These are phyloP conservation scores for Pangasius krempfi DNA, from an alignment of 2,797 vertebrate species.

Conservation along the genomic window DNA sequence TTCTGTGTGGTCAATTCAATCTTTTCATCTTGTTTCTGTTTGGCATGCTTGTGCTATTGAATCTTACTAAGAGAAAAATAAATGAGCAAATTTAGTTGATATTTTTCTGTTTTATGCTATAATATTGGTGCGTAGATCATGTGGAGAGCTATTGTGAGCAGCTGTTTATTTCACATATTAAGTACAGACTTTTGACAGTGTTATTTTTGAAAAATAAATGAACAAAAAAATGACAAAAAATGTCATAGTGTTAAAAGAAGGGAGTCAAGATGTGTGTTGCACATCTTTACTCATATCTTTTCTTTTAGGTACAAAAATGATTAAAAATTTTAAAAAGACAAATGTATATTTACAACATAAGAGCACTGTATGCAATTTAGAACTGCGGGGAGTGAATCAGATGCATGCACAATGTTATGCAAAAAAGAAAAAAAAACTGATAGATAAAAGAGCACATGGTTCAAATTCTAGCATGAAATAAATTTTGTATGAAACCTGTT, in stretches of 20 bases:
- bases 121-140: slow-evolving; percentile 75
- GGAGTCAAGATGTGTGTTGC: slow-evolving; percentile 40
- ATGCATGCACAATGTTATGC: slow-evolving; percentile 91
- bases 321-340: slow-evolving; percentile 48
- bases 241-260: slow-evolving; percentile 54
- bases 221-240: slow-evolving; percentile 52
- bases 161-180: slow-evolving; percentile 79
- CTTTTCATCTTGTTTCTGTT: slow-evolving; percentile 76
- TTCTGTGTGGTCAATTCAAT: slow-evolving; percentile 71
- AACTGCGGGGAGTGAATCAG: slow-evolving; percentile 71
- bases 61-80: slow-evolving; percentile 66
- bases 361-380: slow-evolving; percentile 85
- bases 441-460: slow-evolving; percentile 60
- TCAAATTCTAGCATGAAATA: slow-evolving; percentile 88
- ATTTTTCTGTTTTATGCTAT: slow-evolving; percentile 73
- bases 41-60: slow-evolving; percentile 83
- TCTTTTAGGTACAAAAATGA: slow-evolving; percentile 70
- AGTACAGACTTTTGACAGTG: slow-evolving; percentile 76
- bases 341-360: slow-evolving; percentile 66
- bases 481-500: slow-evolving; percentile 80
- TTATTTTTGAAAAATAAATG: slow-evolving; percentile 71
- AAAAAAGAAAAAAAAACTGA: slow-evolving; percentile 63
- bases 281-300: slow-evolving; percentile 66
- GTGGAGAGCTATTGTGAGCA: slow-evolving; percentile 75
- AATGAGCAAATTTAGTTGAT: slow-evolving; percentile 70